Evolutionary conservation across 2,888 invertebrate genomes (phyloP), one percentile per base, ranked within the genome.

Genomic region (Leptinotarsa rubiginosa): DNA sequence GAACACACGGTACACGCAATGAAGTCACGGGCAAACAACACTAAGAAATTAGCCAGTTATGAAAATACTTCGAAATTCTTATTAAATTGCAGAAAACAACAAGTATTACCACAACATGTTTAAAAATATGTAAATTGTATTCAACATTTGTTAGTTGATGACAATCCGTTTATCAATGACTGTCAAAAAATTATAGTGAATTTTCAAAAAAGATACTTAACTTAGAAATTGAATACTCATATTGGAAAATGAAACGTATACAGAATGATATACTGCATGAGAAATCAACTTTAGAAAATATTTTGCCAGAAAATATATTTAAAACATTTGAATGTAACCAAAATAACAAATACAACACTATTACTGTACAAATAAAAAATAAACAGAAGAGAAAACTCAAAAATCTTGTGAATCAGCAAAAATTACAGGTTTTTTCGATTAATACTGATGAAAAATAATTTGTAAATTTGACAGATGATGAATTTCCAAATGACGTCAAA

Each of bases 11-110:
- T 59, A 18, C 16, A 59, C 12, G 47, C 2, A 47, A 59, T 62
- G 25, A 69, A 69, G 47, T 20, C 13, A 7, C 62, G 62, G 56
- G 69, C 69, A 20, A 69, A 56, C 41, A 47, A 59, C 20, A 69
- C 59, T 3, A 59, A 59, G 47, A 69, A 69, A 22, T 15, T 69
- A 59, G 69, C 69, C 20, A 59, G 41, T 59, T 59, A 69, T 41
- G 59, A 59, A 59, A 69, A 69, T 22, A 31, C 47, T 25, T 41
- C 47, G 47, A 69, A 69, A 25, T 49, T 69, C 25, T 59, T 69
- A 16, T 59, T 56, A 62, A 56, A 69, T 59, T 69, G 69, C 62
- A 62, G 62, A 59, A 62, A 56, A 65, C 65, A 65, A 25, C 16
- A 41, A 50, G 50, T 50, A 50, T 50, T 50, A 16, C 16, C 50